These are phyloP conservation scores for Podilymbus podiceps DNA, from an alignment of 2,113 vertebrate genomes.

Conservation along the genomic window DNA sequence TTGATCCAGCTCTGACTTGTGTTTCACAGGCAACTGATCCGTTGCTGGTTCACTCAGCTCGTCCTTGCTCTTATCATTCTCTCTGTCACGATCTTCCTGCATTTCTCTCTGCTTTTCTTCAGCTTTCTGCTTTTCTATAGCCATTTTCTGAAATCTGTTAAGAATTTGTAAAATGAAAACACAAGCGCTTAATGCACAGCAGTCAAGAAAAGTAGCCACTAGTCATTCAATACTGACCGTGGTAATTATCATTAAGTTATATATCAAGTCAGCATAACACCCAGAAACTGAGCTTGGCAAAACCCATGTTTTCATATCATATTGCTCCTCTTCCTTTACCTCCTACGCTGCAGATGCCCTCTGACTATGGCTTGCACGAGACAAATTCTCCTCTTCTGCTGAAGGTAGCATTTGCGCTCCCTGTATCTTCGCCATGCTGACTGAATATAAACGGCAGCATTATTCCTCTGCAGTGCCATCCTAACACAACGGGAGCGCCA, in stretches of 20 bases:
- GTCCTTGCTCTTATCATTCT: not conserved
- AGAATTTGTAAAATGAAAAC: not conserved
- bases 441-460: conserved; percentile 81
- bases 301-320: not conserved
- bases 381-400: conserved; percentile 66
- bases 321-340: conserved; percentile 62
- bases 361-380: conserved; percentile 85
- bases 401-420: conserved; percentile 66
- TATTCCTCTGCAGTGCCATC: conserved; percentile 41
- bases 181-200: not conserved
- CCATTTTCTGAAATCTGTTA: conserved; percentile 68
- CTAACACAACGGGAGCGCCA: conserved; percentile 78
- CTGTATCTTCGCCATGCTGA: conserved; percentile 80
- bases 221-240: not conserved
- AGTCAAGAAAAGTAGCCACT: not conserved
- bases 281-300: not conserved
- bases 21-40: not conserved
- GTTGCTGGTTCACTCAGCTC: not conserved
- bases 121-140: conserved; percentile 67
- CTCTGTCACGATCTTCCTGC: conserved; percentile 34
- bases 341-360: conserved; percentile 84
- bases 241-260: not conserved
- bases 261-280: not conserved
- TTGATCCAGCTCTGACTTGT: not conserved
- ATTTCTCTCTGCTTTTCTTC: conserved; percentile 62